Conservation (phyloP, 2,113 vertebrate species). For the Silurus asotus region DNA sequence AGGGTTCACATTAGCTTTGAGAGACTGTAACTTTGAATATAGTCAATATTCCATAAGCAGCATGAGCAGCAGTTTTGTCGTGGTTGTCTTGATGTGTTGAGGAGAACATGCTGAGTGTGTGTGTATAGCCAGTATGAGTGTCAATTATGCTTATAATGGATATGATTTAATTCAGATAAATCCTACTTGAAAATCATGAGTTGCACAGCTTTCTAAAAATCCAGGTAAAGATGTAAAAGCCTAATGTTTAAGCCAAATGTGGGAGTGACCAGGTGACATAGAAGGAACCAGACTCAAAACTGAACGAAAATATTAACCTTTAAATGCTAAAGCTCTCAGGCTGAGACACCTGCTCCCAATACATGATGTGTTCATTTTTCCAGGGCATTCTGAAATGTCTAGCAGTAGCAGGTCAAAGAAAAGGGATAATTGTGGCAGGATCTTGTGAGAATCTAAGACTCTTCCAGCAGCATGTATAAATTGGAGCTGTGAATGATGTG, state of each 20-base stretch:
- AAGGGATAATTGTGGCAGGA: not conserved
- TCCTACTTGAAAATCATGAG: not conserved
- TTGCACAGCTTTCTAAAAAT: not conserved
- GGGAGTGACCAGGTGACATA: not conserved
- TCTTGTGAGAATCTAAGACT: not conserved
- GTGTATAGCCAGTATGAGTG: not conserved
- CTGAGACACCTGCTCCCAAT: not conserved
- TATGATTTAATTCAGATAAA: not conserved
- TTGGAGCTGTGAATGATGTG: conserved; percentile 62
- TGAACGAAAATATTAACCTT: not conserved
- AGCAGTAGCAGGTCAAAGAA: not conserved
- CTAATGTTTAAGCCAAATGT: not conserved
- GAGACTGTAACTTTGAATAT: not conserved
- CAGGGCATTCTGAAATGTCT: not conserved
- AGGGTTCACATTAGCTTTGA: not conserved
- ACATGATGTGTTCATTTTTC: not conserved
- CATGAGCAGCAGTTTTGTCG: not conserved
- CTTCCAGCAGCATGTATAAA: not conserved
- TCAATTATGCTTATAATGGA: not conserved
- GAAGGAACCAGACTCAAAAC: not conserved
- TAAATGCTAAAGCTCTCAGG: not conserved
- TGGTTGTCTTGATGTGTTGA: not conserved
- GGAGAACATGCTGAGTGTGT: not conserved
- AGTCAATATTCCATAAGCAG: not conserved
- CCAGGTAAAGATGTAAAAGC: not conserved